These are phyloP conservation scores for Procambarus clarkii DNA, from an alignment of 1,140 invertebrate species.

Conservation along the genomic window DNA sequence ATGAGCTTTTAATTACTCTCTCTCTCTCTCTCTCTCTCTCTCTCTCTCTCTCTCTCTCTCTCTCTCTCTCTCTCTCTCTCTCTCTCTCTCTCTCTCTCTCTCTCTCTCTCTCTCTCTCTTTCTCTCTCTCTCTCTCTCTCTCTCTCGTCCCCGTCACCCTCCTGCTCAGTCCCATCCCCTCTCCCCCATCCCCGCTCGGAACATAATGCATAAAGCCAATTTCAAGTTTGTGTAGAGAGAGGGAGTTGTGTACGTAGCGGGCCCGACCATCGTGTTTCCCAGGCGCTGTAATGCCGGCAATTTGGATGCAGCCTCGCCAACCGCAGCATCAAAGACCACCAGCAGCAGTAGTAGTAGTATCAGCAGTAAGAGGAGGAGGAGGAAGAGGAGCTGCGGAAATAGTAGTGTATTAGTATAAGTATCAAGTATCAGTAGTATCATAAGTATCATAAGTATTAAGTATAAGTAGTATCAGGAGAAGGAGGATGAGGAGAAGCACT, in stretches of 20 bases:
- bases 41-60: background rate
- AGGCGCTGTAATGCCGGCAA: constrained; percentile 25
- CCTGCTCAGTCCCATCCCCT: no score
- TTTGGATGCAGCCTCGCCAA: constrained; percentile 17
- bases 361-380: background rate
- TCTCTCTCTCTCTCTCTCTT: no score
- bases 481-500: background rate
- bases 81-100: background rate
- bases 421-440: background rate
- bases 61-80: background rate
- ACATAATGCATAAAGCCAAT: constrained; percentile 22
- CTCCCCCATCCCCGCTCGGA: background rate
- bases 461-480: background rate
- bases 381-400: background rate
- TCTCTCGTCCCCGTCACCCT: background rate
- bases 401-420: background rate
- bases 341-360: background rate
- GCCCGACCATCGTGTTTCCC: background rate
- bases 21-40: background rate
- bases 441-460: background rate
- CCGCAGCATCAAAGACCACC: background rate
- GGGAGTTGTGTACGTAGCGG: background rate
- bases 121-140: background rate
- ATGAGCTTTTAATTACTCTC: background rate
- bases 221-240: constrained; percentile 31